phyloP scores from a whole-genome alignment of 2,888 invertebrate genomes.

The Erebia ligea region DNA sequence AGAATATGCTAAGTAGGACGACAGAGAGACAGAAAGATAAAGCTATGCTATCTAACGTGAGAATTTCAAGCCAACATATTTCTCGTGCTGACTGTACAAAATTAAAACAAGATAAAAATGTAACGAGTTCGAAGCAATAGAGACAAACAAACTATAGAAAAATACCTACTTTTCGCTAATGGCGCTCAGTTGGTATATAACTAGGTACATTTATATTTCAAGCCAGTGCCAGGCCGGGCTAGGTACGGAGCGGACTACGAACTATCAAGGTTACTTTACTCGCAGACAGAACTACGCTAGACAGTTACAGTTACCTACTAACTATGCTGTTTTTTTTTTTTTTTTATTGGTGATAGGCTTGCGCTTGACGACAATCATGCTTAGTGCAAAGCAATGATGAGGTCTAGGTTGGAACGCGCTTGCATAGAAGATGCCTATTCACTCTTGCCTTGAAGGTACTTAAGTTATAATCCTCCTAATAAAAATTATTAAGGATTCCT shows the following conservation, averaged over 20 bases:
- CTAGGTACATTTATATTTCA: slow-evolving; percentile 34
- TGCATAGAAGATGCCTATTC: too few species aligned
- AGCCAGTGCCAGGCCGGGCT: slow-evolving; percentile 60
- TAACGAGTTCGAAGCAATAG: background rate
- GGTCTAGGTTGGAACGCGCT: too few species aligned
- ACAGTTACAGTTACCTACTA: too few species aligned
- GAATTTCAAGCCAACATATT: background rate
- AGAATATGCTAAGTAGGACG: too few species aligned
- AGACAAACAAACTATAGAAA: background rate
- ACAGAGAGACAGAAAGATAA: too few species aligned
- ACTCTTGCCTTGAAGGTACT: too few species aligned
- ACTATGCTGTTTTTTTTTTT: background rate
- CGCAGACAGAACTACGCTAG: slow-evolving; percentile 1
- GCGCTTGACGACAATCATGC: too few species aligned
- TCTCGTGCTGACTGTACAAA: background rate
- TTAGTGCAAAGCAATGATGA: too few species aligned
- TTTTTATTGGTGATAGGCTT: background rate
- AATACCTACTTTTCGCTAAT: background rate
- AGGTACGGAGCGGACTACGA: slow-evolving; percentile 57
- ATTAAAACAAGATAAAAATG: background rate
- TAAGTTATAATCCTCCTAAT: too few species aligned
- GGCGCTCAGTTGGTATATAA: background rate
- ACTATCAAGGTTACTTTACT: slow-evolving; percentile 54
- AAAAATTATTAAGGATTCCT: too few species aligned
- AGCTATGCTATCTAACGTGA: too few species aligned